A percentile compares a stretch with the other conserved stretches of the same genome.
Evolutionary conservation across 2,797 vertebrate genomes (phyloP).

Genomic region (Epinephelus coioides): DNA sequence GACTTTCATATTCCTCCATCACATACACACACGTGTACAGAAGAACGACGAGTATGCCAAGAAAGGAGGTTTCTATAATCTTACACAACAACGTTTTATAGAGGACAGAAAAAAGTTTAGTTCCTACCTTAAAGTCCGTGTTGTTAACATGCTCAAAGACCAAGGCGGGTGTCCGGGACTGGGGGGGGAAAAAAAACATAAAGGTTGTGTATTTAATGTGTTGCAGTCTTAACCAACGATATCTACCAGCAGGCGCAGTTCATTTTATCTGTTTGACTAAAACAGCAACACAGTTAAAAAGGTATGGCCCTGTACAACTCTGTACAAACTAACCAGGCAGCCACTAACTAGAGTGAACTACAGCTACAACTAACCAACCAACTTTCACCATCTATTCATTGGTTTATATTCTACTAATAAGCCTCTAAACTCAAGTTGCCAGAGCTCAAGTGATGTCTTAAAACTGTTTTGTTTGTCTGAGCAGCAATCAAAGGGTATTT

Average conservation of each 20-base stretch:
- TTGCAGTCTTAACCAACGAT: slow-evolving; percentile 6
- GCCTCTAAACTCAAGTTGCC: neutral
- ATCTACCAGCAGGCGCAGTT: neutral
- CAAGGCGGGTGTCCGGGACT: slow-evolving; percentile 90
- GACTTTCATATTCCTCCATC: slow-evolving; percentile 64
- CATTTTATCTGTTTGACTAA: neutral
- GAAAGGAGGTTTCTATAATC: slow-evolving; percentile 51
- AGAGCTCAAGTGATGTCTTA: neutral
- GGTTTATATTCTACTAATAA: slow-evolving; percentile 10
- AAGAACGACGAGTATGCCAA: slow-evolving; percentile 63
- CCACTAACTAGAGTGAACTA: slow-evolving; percentile 24
- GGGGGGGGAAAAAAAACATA: slow-evolving; percentile 36
- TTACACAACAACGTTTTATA: neutral
- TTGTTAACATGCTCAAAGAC: slow-evolving; percentile 89
- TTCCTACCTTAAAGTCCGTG: slow-evolving; percentile 86
- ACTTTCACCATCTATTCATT: neutral
- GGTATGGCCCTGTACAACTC: neutral
- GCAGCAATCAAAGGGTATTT: neutral
- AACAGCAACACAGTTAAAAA: neutral
- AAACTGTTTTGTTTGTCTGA: neutral
- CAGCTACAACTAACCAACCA: neutral
- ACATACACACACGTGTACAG: slow-evolving; percentile 60
- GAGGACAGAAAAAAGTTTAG: neutral
- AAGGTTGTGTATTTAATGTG: neutral
- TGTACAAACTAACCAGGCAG: slow-evolving; percentile 5